These are phyloP conservation scores for Periophthalmus modestus DNA, from an alignment of 2,113 vertebrate species.

Conservation along the genomic window DNA sequence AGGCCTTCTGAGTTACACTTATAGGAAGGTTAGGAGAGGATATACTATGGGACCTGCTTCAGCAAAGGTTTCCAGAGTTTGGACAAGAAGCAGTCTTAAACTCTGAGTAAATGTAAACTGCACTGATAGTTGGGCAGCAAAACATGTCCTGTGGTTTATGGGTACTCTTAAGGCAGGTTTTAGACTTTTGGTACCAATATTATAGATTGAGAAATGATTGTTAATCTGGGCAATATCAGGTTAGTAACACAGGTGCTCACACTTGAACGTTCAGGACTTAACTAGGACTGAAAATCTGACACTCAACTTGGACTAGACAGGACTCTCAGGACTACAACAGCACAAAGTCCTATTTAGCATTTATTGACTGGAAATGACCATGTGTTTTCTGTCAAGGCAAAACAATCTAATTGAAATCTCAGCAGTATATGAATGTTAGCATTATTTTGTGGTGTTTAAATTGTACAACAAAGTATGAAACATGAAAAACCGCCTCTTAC, in stretches of 20 bases:
- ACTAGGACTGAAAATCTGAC: no score
- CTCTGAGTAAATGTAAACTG: background rate
- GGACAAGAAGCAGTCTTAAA: background rate
- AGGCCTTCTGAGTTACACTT: background rate
- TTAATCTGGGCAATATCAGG: no score
- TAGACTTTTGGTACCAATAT: background rate
- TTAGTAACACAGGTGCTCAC: no score
- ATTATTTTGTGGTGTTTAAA: conserved; percentile 19
- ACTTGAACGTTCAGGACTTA: no score
- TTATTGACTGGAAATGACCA: background rate
- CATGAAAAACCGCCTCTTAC: conserved; percentile 25
- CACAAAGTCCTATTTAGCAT: background rate
- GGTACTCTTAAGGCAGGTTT: background rate
- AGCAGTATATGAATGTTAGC: conserved; percentile 8
- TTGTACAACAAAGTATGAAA: conserved; percentile 20
- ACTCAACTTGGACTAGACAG: no score
- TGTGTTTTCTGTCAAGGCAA: background rate
- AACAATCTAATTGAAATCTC: background rate
- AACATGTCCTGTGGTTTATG: background rate
- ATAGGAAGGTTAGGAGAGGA: background rate
- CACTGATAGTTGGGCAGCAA: background rate
- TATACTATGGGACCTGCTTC: background rate
- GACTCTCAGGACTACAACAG: no score
- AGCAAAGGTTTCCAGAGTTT: background rate
- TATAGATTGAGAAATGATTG: no score